Percentiles rank a stretch among this genome's conserved stretches.
These are phyloP conservation scores for Podilymbus podiceps DNA, from an alignment of 2,113 vertebrate species.

Conservation along the genomic window DNA sequence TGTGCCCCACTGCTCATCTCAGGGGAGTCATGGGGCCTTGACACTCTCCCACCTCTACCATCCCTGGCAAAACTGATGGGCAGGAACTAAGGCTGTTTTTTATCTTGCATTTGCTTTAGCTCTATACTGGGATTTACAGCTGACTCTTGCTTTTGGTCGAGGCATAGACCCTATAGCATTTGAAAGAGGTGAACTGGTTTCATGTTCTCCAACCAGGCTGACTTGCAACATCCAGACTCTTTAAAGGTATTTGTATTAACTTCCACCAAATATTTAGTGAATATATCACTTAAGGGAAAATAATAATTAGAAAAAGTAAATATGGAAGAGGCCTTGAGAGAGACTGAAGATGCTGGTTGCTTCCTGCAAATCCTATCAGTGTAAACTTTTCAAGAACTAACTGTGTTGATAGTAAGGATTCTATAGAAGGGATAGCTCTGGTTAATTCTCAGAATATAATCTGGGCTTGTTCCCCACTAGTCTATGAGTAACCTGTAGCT, in stretches of 20 bases:
- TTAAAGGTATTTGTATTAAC: neutral
- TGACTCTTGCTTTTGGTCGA: neutral
- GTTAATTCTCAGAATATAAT: neutral
- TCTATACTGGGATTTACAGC: neutral
- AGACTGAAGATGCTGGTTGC: neutral
- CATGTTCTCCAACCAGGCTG: neutral
- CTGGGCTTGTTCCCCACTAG: neutral
- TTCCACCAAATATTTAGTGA: neutral
- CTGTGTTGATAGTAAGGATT: neutral
- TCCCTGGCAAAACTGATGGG: neutral
- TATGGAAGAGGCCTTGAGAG: neutral
- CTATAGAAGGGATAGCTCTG: neutral
- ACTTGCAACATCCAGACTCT: neutral
- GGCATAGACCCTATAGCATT: fast-evolving
- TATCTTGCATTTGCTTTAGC: neutral
- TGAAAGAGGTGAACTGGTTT: neutral
- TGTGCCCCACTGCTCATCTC: neutral
- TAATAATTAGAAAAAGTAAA: neutral
- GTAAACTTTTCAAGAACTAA: neutral
- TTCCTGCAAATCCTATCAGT: neutral
- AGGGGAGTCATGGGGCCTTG: neutral
- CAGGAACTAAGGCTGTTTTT: neutral
- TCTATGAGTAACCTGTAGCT: neutral
- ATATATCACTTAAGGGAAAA: neutral
- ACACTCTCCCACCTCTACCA: neutral